Evolutionary conservation across 2,888 invertebrate species (phyloP).

Genomic region (Acleris emargana): DNA sequence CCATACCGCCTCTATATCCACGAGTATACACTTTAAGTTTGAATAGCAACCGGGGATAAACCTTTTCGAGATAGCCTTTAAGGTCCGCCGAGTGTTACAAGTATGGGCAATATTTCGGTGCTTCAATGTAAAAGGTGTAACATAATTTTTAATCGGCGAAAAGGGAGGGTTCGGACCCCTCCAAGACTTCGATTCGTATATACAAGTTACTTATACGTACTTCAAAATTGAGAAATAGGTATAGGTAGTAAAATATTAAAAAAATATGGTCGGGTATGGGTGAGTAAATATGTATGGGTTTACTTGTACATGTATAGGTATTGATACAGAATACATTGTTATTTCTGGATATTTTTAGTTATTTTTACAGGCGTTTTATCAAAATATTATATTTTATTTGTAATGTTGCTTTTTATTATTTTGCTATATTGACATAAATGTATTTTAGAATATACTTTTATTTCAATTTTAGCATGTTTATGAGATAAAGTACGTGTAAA

Average conservation of each 20-base stretch:
- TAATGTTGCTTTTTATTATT: too few relatives aligned
- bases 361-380: too few relatives aligned
- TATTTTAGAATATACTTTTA: neutral
- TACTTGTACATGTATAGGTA: too few relatives aligned
- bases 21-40: constrained; percentile 14
- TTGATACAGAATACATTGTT: too few relatives aligned
- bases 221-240: too few relatives aligned
- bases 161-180: neutral
- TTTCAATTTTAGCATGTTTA: too few relatives aligned
- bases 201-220: neutral
- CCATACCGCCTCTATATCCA: constrained; percentile 16
- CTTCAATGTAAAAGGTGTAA: neutral
- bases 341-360: too few relatives aligned
- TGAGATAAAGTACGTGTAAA: too few relatives aligned
- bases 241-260: too few relatives aligned
- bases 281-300: neutral
- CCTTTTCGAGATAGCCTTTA: constrained; percentile 18
- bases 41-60: constrained; percentile 25
- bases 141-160: constrained; percentile 10
- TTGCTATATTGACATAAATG: neutral
- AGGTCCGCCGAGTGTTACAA: constrained; percentile 1
- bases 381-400: too few relatives aligned
- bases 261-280: neutral
- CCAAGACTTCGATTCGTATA: neutral
- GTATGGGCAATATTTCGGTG: constrained; percentile 10